Evolutionary conservation across 2,888 invertebrate species (phyloP).

Genomic region (Dendrolimus houi): DNA sequence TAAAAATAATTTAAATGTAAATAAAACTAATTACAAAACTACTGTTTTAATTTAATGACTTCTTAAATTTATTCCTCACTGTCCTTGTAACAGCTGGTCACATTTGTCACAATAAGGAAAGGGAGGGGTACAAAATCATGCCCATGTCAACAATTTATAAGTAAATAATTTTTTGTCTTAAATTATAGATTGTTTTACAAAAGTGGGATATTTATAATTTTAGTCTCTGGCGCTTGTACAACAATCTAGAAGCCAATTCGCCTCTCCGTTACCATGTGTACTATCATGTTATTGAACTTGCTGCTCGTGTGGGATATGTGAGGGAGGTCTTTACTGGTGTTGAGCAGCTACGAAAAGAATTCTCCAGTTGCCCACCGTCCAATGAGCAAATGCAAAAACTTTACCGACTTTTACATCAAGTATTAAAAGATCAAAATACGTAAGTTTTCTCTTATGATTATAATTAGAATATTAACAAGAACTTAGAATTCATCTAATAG

Average conservation of each 20-base stretch:
- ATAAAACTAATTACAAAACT: no score
- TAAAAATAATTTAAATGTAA: no score
- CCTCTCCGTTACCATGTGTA: conserved; percentile 94
- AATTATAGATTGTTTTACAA: no score
- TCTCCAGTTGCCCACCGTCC: conserved; percentile 86
- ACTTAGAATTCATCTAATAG: no score
- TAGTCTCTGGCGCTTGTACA: conserved; percentile 93
- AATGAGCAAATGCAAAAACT: conserved; percentile 95
- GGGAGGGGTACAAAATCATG: no score
- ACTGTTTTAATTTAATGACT: no score
- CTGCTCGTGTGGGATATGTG: conserved; percentile 91
- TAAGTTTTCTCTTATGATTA: conserved; percentile 24
- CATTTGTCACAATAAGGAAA: no score
- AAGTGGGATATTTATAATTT: conserved; percentile 23
- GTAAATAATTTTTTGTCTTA: no score
- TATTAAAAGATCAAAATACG: conserved; percentile 91
- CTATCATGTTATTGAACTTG: conserved; percentile 92
- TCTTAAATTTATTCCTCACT: no score
- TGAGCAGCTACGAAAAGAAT: conserved; percentile 88
- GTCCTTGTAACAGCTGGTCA: no score
- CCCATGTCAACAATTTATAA: no score
- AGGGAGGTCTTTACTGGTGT: conserved; percentile 90
- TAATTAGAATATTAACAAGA: no score
- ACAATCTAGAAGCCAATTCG: conserved; percentile 90
- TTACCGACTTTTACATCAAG: conserved; percentile 91